These are phyloP conservation scores for Onychomys arenicola DNA, from an alignment of 2,797 vertebrate species.

Conservation along the genomic window DNA sequence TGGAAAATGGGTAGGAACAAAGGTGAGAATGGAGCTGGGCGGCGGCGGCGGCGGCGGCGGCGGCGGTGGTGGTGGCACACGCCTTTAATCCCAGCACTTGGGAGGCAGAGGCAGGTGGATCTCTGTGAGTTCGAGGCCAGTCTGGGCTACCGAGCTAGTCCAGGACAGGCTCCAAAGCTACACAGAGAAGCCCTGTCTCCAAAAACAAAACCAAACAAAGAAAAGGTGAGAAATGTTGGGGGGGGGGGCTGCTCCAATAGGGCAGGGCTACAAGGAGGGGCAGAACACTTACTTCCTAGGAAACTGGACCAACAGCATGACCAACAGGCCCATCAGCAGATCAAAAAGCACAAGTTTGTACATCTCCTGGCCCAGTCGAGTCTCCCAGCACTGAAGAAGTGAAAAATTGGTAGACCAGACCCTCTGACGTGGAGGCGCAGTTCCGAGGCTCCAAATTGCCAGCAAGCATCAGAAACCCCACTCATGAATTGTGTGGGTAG, in stretches of 20 bases:
- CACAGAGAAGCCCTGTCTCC: too few relatives aligned
- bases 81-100: too few relatives aligned
- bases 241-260: not conserved
- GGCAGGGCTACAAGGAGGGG: not conserved
- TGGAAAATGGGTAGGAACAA: too few relatives aligned
- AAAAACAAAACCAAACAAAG: too few relatives aligned
- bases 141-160: too few relatives aligned
- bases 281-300: conserved; percentile 90
- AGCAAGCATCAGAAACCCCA: too few relatives aligned
- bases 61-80: too few relatives aligned
- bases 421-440: not conserved
- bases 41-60: too few relatives aligned
- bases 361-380: conserved; percentile 95
- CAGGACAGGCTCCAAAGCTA: too few relatives aligned
- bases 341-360: conserved; percentile 95
- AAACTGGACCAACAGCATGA: conserved; percentile 91
- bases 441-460: not conserved
- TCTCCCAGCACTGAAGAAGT: conserved; percentile 94
- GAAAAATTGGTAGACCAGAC: not conserved
- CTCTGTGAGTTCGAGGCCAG: too few relatives aligned
- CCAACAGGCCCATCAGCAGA: conserved; percentile 88
- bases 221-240: not conserved
- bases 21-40: too few relatives aligned
- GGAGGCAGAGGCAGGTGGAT: too few relatives aligned
- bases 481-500: not conserved